These are phyloP conservation scores for Delia radicum DNA, from an alignment of 1,140 invertebrate genomes.

Conservation along the genomic window DNA sequence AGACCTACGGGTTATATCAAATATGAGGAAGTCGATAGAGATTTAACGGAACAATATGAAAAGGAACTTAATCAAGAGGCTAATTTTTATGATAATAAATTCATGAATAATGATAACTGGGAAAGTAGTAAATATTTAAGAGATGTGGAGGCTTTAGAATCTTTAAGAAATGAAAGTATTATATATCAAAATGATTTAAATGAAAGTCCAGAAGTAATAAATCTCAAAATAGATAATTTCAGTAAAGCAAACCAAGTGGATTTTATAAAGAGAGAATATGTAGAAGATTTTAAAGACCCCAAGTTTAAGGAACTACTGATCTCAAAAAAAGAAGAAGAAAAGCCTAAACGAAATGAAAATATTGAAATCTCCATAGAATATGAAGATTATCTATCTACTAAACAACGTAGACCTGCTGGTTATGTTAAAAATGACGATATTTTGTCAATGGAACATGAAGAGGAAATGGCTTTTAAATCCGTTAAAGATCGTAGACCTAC, in stretches of 20 bases:
- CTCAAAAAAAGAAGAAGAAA: neutral
- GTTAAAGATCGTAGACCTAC: neutral
- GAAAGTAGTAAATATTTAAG: neutral
- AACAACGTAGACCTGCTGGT: neutral
- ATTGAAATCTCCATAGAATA: neutral
- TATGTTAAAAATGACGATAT: neutral
- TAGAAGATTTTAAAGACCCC: no score
- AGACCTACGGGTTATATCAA: conserved; percentile 25
- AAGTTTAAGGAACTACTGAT: no score
- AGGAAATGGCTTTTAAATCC: neutral
- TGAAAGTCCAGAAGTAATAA: neutral
- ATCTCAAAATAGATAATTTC: neutral
- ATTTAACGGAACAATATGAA: neutral
- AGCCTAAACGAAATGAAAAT: neutral
- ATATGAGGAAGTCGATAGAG: conserved; percentile 25
- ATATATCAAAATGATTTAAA: neutral
- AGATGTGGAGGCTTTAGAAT: neutral
- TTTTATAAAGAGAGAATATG: no score
- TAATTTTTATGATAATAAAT: neutral
- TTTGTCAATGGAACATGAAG: neutral
- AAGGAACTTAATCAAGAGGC: neutral
- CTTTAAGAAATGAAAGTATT: neutral
- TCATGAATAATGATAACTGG: neutral
- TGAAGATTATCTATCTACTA: neutral
- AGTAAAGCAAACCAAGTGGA: neutral